Percentiles rank a stretch among this genome's conserved stretches.
Evolutionary conservation across 2,888 invertebrate species (phyloP).

Genomic region (Pegoplata infirma): DNA sequence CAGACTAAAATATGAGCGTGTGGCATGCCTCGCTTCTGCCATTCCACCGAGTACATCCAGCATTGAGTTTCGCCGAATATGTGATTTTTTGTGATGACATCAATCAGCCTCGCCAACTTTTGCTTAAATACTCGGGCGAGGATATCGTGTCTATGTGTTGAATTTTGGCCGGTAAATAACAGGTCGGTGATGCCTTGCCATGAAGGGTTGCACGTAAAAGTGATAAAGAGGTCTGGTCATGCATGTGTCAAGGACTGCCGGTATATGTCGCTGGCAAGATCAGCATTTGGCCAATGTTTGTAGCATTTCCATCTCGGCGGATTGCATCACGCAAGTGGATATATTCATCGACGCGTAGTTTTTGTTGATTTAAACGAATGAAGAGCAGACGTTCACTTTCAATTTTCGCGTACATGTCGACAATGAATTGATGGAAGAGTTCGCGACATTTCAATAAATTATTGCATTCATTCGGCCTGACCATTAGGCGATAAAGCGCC

Average conservation of each 20-base stretch:
- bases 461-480: conserved; percentile 52
- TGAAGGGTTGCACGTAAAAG: background rate
- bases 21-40: conserved; percentile 6
- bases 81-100: background rate
- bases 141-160: background rate
- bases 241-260: background rate
- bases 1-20: background rate
- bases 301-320: background rate
- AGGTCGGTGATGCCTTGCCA: background rate
- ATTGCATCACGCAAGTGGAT: conserved; percentile 32
- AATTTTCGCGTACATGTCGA: conserved; percentile 73
- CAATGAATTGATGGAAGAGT: conserved; percentile 71
- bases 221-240: background rate
- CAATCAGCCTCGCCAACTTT: background rate
- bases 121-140: background rate
- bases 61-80: background rate
- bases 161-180: background rate
- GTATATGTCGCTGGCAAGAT: background rate
- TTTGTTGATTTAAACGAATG: conserved; percentile 69
- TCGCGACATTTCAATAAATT: conserved; percentile 63
- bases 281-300: too few species aligned
- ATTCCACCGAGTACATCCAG: background rate
- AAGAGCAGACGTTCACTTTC: conserved; percentile 70
- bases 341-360: conserved; percentile 63
- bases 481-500: conserved; percentile 42